These are phyloP conservation scores for Allophyes oxyacanthae DNA, from an alignment of 2,888 invertebrate genomes.

Conservation along the genomic window DNA sequence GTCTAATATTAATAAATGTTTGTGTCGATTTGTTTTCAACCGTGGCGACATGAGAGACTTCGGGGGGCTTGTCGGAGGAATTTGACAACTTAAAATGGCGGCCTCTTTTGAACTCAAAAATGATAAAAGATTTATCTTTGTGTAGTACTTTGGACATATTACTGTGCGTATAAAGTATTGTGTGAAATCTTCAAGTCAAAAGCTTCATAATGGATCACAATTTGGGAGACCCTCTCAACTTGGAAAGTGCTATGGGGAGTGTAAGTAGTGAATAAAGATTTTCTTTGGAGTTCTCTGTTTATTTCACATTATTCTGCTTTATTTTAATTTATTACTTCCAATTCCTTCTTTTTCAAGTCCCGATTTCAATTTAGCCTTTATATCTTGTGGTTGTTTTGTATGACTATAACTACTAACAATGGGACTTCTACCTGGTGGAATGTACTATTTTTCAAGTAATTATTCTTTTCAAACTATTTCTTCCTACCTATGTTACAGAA, in stretches of 20 bases:
- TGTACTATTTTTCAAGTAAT: no score
- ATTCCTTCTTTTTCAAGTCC: no score
- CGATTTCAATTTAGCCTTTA: no score
- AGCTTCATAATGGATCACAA: slow-evolving; percentile 78
- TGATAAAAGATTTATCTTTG: slow-evolving; percentile 62
- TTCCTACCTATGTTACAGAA: no score
- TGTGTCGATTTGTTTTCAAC: slow-evolving; percentile 84
- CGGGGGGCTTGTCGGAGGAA: slow-evolving; percentile 61
- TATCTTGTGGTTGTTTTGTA: no score
- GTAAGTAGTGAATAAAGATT: slow-evolving; percentile 67
- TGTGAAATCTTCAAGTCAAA: slow-evolving; percentile 10
- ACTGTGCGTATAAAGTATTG: slow-evolving; percentile 8
- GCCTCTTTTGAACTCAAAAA: slow-evolving; percentile 85
- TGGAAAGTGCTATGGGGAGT: slow-evolving; percentile 79
- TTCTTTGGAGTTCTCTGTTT: slow-evolving; percentile 27
- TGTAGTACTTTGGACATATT: slow-evolving; percentile 23
- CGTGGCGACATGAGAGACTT: slow-evolving; percentile 79
- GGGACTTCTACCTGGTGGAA: no score
- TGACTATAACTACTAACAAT: no score
- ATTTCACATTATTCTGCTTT: slow-evolving; percentile 3
- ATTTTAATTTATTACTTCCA: not conserved
- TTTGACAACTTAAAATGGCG: slow-evolving; percentile 89
- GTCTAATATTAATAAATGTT: slow-evolving; percentile 43
- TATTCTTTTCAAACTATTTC: no score
- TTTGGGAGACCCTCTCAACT: slow-evolving; percentile 79